Conservation (phyloP, 2,113 vertebrate genomes). For the Prolemur simus region DNA sequence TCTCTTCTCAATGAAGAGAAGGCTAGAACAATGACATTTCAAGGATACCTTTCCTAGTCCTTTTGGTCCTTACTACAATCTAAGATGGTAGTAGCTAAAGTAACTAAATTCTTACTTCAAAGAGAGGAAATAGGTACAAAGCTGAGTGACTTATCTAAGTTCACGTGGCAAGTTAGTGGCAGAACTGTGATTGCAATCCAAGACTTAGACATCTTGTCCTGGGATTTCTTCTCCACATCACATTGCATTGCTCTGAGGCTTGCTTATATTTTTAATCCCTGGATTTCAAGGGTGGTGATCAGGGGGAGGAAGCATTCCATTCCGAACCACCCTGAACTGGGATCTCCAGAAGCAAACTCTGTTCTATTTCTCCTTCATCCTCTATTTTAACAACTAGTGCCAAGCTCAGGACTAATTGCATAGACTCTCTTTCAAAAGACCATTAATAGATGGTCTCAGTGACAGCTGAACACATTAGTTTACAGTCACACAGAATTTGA, state of each 20-base stretch:
- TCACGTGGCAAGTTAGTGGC: neutral
- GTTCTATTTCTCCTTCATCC: neutral
- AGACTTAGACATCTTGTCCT: neutral
- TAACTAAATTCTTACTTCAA: neutral
- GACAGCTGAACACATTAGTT: neutral
- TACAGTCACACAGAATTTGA: neutral
- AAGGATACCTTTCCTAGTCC: neutral
- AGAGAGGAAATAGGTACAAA: neutral
- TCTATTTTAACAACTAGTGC: neutral
- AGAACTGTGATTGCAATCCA: neutral
- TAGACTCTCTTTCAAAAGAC: conserved; percentile 47
- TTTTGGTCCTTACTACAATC: neutral
- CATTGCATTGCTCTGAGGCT: neutral
- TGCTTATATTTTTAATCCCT: conserved; percentile 15
- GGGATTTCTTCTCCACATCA: neutral
- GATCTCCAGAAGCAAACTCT: conserved; percentile 13
- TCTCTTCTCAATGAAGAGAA: neutral
- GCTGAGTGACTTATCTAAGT: neutral
- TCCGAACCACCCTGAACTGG: neutral
- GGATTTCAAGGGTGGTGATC: neutral
- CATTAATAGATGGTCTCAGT: neutral
- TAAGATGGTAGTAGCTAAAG: neutral
- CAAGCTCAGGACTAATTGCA: conserved; percentile 48
- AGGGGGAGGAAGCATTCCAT: neutral
- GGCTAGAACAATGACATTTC: neutral